Percentiles rank a stretch among this genome's conserved stretches.
Conservation (phyloP, 2,113 vertebrate species). For the Coptodon rendalli region DNA sequence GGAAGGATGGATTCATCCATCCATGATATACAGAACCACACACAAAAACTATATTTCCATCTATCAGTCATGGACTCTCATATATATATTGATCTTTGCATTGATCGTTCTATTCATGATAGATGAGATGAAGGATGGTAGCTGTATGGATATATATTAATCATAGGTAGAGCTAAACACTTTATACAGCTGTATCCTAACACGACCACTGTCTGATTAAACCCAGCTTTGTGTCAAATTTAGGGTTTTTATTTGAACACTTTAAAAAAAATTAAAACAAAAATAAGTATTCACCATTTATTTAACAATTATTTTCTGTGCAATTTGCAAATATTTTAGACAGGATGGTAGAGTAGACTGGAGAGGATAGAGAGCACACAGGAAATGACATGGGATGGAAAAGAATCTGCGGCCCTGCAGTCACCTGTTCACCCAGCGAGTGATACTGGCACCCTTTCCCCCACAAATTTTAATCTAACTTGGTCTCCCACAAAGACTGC, state of each 20-base stretch:
- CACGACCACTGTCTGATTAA: not conserved
- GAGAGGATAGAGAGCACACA: not conserved
- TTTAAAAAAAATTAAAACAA: not conserved
- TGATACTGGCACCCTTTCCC: not conserved
- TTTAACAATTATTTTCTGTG: not conserved
- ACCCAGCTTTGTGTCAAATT: not conserved
- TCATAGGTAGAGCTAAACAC: not conserved
- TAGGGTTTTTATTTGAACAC: fast-evolving
- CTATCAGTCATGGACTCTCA: not conserved
- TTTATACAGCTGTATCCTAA: not conserved
- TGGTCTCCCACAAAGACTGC: not conserved
- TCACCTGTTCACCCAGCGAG: not conserved
- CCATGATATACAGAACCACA: not conserved
- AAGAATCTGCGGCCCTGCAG: fast-evolving
- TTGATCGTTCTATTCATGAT: not conserved
- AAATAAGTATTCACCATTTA: not conserved
- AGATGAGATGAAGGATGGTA: not conserved
- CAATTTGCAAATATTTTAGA: not conserved
- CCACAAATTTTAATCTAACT: not conserved
- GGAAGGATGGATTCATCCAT: not conserved
- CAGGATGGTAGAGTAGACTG: not conserved
- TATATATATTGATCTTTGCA: not conserved
- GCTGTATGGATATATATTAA: fast-evolving
- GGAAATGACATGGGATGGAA: not conserved
- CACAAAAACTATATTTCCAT: not conserved